These are phyloP conservation scores for Chloroceryle aenea DNA, from an alignment of 2,113 vertebrate species.

Conservation along the genomic window DNA sequence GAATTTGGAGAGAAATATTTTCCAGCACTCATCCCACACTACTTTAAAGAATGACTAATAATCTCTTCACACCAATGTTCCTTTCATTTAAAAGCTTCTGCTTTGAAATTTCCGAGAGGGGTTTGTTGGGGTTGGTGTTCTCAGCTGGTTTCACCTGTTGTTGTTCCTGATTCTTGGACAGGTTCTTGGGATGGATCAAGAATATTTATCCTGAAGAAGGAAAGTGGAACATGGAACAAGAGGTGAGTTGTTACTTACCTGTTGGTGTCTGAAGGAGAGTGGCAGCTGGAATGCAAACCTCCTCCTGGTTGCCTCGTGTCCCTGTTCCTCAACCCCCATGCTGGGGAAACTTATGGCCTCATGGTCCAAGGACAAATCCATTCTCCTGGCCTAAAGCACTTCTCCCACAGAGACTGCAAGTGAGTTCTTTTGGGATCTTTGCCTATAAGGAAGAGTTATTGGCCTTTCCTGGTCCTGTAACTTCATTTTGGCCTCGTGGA, in stretches of 20 bases:
- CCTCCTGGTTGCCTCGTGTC: background rate
- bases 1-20: conserved; percentile 17
- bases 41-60: conserved; percentile 34
- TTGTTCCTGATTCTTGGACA: background rate
- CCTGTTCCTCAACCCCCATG: background rate
- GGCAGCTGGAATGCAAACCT: background rate
- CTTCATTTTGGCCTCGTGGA: background rate
- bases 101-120: background rate
- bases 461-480: background rate
- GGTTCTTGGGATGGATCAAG: background rate
- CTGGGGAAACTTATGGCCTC: background rate
- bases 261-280: background rate
- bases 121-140: background rate
- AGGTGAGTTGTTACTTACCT: background rate
- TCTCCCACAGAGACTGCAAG: background rate
- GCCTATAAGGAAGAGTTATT: background rate
- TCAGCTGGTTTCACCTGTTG: background rate
- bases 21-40: conserved; percentile 13
- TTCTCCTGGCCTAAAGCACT: background rate
- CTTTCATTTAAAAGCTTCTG: background rate
- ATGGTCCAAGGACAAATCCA: background rate
- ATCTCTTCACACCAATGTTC: conserved; percentile 10
- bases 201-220: background rate
- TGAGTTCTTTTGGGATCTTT: background rate
- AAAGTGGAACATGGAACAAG: background rate